Percentiles rank a stretch among this genome's conserved stretches.
These are phyloP conservation scores for Rattus rattus DNA, from an alignment of 2,113 vertebrate species.

Conservation along the genomic window DNA sequence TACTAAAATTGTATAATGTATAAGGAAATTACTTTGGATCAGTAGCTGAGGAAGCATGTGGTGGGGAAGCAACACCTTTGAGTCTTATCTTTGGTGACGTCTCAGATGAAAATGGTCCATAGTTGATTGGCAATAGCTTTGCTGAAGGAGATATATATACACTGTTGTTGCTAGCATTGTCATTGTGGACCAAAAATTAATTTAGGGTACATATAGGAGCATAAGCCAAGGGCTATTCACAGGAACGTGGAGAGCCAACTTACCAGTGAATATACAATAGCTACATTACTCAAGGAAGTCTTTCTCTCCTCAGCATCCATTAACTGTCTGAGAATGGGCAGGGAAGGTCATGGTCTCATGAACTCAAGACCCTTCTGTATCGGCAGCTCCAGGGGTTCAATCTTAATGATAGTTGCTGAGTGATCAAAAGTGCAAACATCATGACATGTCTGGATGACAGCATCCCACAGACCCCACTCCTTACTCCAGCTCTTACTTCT, in stretches of 20 bases:
- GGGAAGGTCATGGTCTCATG: neutral
- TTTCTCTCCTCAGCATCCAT: neutral
- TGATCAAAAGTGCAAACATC: neutral
- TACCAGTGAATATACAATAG: neutral
- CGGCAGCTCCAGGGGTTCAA: neutral
- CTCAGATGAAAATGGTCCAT: neutral
- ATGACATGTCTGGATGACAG: neutral
- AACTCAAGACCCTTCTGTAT: neutral
- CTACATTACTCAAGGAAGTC: neutral
- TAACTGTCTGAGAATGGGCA: neutral
- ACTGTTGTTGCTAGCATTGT: neutral
- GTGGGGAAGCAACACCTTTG: neutral
- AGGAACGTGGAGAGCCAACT: neutral
- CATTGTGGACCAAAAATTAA: neutral
- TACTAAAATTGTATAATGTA: neutral
- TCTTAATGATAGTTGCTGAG: neutral
- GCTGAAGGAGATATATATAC: neutral
- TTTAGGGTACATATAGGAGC: neutral
- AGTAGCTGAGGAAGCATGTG: neutral
- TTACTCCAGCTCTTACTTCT: neutral
- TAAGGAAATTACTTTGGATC: fast-evolving
- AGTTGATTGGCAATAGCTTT: neutral
- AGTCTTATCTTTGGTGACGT: neutral
- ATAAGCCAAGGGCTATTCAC: neutral
- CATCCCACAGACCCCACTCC: neutral